Base-by-base conservation (phyloP, 2,797 vertebrate species). In the Bucorvus abyssinicus region DNA sequence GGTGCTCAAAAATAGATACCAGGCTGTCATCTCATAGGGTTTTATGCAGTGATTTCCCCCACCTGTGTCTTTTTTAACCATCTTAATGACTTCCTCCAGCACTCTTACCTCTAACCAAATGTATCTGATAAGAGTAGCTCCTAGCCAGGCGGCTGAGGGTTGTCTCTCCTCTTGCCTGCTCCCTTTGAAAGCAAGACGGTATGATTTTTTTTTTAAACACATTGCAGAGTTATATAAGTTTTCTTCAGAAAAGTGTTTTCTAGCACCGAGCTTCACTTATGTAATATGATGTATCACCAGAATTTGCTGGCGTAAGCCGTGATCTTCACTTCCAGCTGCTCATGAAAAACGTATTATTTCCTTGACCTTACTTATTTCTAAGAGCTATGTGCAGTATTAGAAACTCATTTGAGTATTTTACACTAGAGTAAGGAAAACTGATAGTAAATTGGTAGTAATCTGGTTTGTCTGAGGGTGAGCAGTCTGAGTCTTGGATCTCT, bases 401-500 rank as follows among this genome's bases (percentile, higher is more conserved):
- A 45, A 70, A 7, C 64, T 38, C 4, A 1, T 14, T 30, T 42
- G 59, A 42, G 55, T 40, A 1, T 82, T 87, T 79, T 17, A 14
- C 10, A 27, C 36, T 30, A 24, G 44, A 36, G 49, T 3, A 52
- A 59, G 38, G 15, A 30, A 40, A 69, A 5, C 7, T 63, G 32
- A 34, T 84, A 24, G 42, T 23, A 26, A 23, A 29, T 73, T 6
- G 21, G 55, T 32, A 21, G 29, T 4, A 4, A 3, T 6, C 23
- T 56, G 42, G 2, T 36, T 74, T 86, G 69, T 16, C 24, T 17
- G 49, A 44, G 34, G 2, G 24, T 12, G 7, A 36, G 6, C 14
- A 24, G 8, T 14, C 44, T 22, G 55, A 14, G 45, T 15, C 40
- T 40, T 0, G 0, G 23, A 2, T 21, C 26, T 57, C 32, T 20